Evolutionary conservation across 2,797 vertebrate genomes (phyloP).

Genomic region (Ceryle rudis): DNA sequence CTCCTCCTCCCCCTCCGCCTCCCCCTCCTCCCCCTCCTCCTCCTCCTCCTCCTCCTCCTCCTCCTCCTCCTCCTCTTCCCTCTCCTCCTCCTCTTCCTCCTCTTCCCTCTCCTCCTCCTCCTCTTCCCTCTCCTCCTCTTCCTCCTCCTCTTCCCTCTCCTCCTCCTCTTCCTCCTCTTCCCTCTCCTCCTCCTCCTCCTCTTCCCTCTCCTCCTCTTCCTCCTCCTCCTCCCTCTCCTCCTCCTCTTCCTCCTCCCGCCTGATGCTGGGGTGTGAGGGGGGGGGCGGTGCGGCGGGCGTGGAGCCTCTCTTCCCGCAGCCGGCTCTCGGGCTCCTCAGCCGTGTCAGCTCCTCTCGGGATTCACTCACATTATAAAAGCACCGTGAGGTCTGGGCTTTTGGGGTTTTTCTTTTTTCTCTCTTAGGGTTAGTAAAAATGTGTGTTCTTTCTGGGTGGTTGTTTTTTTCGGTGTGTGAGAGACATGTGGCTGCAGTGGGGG

Average conservation of each 20-base stretch:
- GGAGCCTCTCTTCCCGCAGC: not conserved
- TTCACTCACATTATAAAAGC: not conserved
- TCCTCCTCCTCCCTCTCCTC: not conserved
- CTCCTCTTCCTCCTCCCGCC: not conserved
- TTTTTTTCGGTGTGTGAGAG: not conserved
- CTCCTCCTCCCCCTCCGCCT: not conserved
- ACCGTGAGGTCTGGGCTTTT: not conserved
- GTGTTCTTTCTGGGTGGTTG: not conserved
- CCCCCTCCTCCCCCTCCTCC: not conserved
- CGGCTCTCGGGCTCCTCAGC: not conserved
- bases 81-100: not conserved
- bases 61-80: no score
- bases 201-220: not conserved
- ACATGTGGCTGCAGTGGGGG: not conserved
- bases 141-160: no score
- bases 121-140: no score
- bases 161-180: no score
- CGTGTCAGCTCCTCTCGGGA: not conserved
- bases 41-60: not conserved
- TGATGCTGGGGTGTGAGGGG: not conserved
- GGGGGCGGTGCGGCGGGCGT: not conserved
- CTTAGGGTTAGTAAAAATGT: not conserved
- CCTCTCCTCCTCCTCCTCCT: no score
- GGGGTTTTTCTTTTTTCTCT: not conserved
- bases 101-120: no score